Conservation (phyloP, 1,140 invertebrate species). For the Himalopsyche phryganea region DNA sequence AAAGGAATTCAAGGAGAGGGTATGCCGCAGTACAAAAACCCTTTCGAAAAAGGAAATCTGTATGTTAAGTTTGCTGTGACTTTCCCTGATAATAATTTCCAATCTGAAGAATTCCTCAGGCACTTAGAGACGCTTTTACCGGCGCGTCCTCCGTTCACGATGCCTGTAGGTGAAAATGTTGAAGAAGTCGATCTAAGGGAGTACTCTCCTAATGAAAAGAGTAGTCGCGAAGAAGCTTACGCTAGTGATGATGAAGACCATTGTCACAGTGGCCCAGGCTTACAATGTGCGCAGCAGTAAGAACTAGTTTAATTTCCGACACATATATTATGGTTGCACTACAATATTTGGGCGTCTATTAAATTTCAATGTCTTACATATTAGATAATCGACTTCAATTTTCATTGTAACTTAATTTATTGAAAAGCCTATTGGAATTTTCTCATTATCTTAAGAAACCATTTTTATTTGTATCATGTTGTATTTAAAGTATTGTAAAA, state of each 20-base stretch:
- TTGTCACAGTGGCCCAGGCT: constrained; percentile 54
- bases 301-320: too few species aligned
- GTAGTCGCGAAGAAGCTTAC: constrained; percentile 60
- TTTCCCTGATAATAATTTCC: constrained; percentile 82
- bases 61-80: constrained; percentile 81
- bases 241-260: constrained; percentile 66
- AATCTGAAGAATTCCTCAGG: constrained; percentile 63
- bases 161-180: constrained; percentile 70
- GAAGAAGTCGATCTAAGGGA: constrained; percentile 82
- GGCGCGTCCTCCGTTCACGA: constrained; percentile 59
- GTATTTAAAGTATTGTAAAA: too few species aligned
- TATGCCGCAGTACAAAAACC: constrained; percentile 83
- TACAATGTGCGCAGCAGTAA: constrained; percentile 71
- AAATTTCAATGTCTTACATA: too few species aligned
- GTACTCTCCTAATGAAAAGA: constrained; percentile 59
- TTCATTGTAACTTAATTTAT: too few species aligned
- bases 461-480: too few species aligned
- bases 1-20: constrained; percentile 82
- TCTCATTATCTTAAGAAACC: too few species aligned
- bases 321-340: too few species aligned
- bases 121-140: constrained; percentile 70
- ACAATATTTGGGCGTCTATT: too few species aligned
- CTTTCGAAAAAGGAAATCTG: constrained; percentile 82
- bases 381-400: too few species aligned
- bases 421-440: too few species aligned